Conservation (phyloP, 2,888 invertebrate genomes). For the Trachelus stipa region DNA sequence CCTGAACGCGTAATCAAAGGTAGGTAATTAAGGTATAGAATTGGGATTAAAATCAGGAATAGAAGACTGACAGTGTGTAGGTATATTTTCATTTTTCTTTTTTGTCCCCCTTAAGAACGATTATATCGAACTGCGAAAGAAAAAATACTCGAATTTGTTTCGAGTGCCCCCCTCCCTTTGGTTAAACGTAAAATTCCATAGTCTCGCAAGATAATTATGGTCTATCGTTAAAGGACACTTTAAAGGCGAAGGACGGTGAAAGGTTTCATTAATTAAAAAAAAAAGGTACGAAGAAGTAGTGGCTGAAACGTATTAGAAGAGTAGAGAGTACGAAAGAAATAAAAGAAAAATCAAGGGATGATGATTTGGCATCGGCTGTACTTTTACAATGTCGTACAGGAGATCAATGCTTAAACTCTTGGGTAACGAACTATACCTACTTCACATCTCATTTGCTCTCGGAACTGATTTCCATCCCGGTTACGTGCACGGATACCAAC, state of each 20-base stretch:
- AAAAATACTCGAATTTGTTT: neutral
- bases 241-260: neutral
- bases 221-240: neutral
- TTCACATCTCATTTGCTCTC: constrained; percentile 26
- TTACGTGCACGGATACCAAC: neutral
- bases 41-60: neutral
- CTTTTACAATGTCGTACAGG: constrained; percentile 57
- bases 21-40: neutral
- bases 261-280: neutral
- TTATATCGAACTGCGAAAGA: neutral
- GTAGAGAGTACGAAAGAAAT: constrained; percentile 4
- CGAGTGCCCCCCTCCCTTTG: neutral
- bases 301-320: constrained; percentile 1
- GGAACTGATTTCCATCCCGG: constrained; percentile 22
- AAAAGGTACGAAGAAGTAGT: constrained; percentile 3
- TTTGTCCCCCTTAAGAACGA: neutral
- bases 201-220: neutral
- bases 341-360: constrained; percentile 31
- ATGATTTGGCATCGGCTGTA: constrained; percentile 64
- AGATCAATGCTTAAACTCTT: constrained; percentile 61
- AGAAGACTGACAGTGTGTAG: neutral
- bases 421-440: constrained; percentile 54
- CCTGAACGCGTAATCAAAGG: neutral
- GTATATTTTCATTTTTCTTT: neutral
- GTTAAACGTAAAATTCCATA: neutral